A percentile compares a stretch with the other conserved stretches of the same genome.
These are phyloP conservation scores for Lapara coniferarum DNA, from an alignment of 2,888 invertebrate species.

Conservation along the genomic window DNA sequence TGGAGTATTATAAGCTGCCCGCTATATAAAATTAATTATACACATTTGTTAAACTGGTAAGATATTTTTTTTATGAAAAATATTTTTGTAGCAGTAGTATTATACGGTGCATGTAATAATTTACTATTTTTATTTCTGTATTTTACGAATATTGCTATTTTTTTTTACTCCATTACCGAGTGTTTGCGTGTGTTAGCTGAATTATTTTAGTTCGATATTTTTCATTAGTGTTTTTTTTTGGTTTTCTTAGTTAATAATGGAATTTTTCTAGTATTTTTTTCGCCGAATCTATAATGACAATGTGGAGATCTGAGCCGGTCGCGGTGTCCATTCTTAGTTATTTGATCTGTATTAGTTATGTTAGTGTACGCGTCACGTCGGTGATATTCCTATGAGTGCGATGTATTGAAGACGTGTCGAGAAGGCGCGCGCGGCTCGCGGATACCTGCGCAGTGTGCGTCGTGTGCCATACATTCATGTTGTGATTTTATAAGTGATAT, in stretches of 20 bases:
- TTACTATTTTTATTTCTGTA: conserved; percentile 56
- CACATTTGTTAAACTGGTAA: conserved; percentile 81
- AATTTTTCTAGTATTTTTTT: conserved; percentile 80
- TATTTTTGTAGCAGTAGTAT: conserved; percentile 80
- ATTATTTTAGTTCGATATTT: conserved; percentile 82
- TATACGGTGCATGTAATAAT: conserved; percentile 81
- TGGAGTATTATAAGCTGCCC: conserved; percentile 77
- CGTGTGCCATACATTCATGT: conserved; percentile 82
- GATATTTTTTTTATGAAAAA: conserved; percentile 79
- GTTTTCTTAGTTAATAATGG: conserved; percentile 78
- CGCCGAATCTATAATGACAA: conserved; percentile 84
- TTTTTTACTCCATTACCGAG: conserved; percentile 77
- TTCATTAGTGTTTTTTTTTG: conserved; percentile 69
- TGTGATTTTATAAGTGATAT: conserved; percentile 83
- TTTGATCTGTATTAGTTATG: conserved; percentile 77
- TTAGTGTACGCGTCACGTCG: conserved; percentile 64
- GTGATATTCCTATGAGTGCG: conserved; percentile 71
- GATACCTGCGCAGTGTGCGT: conserved; percentile 64
- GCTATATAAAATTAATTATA: conserved; percentile 77
- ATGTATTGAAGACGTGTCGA: conserved; percentile 76
- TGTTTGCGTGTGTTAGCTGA: conserved; percentile 82
- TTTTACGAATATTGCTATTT: conserved; percentile 77
- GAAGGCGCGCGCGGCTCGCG: conserved; percentile 44
- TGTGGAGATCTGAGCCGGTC: conserved; percentile 84
- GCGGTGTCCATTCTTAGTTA: conserved; percentile 52